phyloP scores from a whole-genome alignment of 2,888 invertebrate species.

The Drosophila atroscutellata region DNA sequence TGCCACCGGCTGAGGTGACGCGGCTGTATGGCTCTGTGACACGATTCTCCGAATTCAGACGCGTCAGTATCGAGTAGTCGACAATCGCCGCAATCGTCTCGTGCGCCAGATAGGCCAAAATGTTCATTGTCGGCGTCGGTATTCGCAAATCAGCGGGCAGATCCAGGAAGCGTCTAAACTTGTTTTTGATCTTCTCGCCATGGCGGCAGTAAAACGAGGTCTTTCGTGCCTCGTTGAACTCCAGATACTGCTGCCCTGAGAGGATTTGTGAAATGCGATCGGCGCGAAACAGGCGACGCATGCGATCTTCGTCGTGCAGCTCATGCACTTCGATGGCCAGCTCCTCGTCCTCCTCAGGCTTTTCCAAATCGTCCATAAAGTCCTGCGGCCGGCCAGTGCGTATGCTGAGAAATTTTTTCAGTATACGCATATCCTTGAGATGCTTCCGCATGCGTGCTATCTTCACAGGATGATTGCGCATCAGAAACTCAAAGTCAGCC shows the following conservation, averaged over 20 bases:
- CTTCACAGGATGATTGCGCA: slow-evolving; percentile 92
- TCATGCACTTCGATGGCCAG: slow-evolving; percentile 86
- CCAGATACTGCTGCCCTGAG: slow-evolving; percentile 88
- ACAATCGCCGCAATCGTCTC: slow-evolving; percentile 96
- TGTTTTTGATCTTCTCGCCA: slow-evolving; percentile 86
- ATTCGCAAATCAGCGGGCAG: slow-evolving; percentile 88
- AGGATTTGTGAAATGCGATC: slow-evolving; percentile 87
- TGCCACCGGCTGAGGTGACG: slow-evolving; percentile 85
- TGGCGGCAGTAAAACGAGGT: slow-evolving; percentile 89
- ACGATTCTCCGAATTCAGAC: slow-evolving; percentile 90
- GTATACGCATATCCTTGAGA: slow-evolving; percentile 87
- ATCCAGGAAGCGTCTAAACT: slow-evolving; percentile 88
- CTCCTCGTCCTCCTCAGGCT: slow-evolving; percentile 86
- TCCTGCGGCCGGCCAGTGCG: slow-evolving; percentile 82
- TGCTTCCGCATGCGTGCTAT: slow-evolving; percentile 91
- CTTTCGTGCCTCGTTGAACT: slow-evolving; percentile 92
- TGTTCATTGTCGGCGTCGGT: slow-evolving; percentile 89
- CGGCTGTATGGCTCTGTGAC: slow-evolving; percentile 90
- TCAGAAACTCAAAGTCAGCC: slow-evolving; percentile 92
- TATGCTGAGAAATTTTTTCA: slow-evolving; percentile 82
- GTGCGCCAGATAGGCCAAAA: slow-evolving; percentile 93
- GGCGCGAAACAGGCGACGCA: slow-evolving; percentile 86
- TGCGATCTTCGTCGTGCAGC: slow-evolving; percentile 84
- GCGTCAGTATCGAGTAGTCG: slow-evolving; percentile 92
- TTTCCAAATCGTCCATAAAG: slow-evolving; percentile 83